Evolutionary conservation across 2,113 vertebrate species (phyloP), one percentile per base, ranked within the genome.

Genomic region (Dipodomys merriami): DNA sequence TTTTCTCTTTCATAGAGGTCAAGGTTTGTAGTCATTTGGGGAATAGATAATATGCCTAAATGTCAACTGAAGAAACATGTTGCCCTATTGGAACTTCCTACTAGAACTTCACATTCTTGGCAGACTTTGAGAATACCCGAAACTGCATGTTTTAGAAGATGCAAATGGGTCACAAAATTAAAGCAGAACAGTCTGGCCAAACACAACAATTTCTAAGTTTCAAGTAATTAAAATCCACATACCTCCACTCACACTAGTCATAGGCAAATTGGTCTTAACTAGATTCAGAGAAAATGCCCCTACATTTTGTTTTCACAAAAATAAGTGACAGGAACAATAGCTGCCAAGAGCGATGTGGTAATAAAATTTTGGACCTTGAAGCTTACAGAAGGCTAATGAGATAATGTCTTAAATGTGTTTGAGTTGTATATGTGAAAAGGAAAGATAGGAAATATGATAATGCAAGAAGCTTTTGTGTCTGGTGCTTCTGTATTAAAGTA

Each of bases 361-460:
- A 91, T 92, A 93, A 96, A 64, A 86, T 65, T 33, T 93, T 91
- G 81, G 78, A 91, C 89, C 78, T 84, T 90, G n/a, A 91, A 91
- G 73, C 69, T 93, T 81, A 71, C 29, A 72, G 65, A 87, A 95
- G 86, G 95, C 87, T 88, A 90, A 96, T 94, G 89, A 96, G 87
- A 90, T 93, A 80, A 95, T 91, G 91, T 91, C 85, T 96, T 80
- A 96, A 94, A 95, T 25, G 35, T 92, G 35, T 79, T 94, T 49
- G 89, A 89, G 74, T 15, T 88, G 18, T 77, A 86, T 85, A 53
- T 89, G 60, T 83, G 78, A 94, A 96, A 81, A 96, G 30, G 78
- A 30, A 35, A 95, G 65, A 91, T 0, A 91, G 33, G 90, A 96
- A 91, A 89, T 82, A 86, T 7, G 65, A 95, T 86, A 89, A 95